Percentiles rank a stretch among this genome's conserved stretches.
phyloP scores from a whole-genome alignment of 2,113 vertebrate genomes.

The Puffinus mauretanicus region DNA sequence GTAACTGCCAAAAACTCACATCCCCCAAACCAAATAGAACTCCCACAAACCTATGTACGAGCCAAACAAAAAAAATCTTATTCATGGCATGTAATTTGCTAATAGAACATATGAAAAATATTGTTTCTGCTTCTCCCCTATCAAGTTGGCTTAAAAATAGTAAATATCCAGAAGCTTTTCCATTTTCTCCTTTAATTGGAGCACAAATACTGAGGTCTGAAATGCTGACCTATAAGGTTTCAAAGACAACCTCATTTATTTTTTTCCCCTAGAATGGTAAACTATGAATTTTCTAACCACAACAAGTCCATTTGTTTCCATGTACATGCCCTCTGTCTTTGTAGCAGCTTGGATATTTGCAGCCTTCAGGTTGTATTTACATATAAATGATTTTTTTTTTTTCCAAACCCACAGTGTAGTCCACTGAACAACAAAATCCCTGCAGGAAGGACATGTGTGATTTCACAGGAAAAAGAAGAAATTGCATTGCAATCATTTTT shows the following conservation, averaged over 20 bases:
- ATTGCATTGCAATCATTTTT: not conserved
- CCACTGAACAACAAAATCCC: slow-evolving; percentile 2
- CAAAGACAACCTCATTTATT: not conserved
- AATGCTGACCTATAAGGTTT: slow-evolving; percentile 22
- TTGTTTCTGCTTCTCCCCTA: not conserved
- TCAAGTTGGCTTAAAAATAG: not conserved
- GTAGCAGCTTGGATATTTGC: not conserved
- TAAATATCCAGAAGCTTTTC: slow-evolving; percentile 3
- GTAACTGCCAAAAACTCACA: not conserved
- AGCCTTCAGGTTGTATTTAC: slow-evolving; percentile 45
- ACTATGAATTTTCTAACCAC: slow-evolving; percentile 5
- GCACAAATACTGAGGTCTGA: slow-evolving; percentile 17
- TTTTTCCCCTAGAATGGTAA: not conserved
- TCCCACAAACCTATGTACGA: not conserved
- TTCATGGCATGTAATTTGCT: not conserved
- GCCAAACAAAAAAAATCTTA: not conserved
- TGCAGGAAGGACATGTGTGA: not conserved
- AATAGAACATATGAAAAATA: not conserved
- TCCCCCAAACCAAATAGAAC: not conserved
- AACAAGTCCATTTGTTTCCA: slow-evolving; percentile 29
- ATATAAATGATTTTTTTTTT: slow-evolving; percentile 10
- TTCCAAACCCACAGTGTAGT: not conserved
- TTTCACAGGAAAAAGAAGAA: not conserved
- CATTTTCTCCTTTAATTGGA: slow-evolving; percentile 12
- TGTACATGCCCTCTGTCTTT: not conserved